Conservation (phyloP, 2,113 vertebrate genomes). For the Barbus barbus region DNA sequence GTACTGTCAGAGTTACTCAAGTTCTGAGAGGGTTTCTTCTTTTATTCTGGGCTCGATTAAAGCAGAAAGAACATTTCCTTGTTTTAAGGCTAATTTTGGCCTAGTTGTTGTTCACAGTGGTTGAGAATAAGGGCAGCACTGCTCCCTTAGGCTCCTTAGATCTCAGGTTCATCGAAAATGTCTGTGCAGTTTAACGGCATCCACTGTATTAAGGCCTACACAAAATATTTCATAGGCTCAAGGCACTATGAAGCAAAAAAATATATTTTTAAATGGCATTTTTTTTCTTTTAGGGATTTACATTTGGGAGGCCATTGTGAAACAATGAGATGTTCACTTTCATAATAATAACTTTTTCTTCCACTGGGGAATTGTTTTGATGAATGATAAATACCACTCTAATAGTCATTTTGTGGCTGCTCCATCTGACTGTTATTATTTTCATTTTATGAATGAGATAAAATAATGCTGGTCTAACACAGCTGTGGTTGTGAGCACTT, state of each 20-base stretch:
- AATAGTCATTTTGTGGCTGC: neutral
- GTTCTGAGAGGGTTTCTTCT: neutral
- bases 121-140: conserved; percentile 42
- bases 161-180: conserved; percentile 29
- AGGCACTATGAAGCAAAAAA: neutral
- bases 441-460: no score
- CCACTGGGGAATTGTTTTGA: neutral
- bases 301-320: neutral
- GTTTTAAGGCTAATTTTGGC: conserved; percentile 42
- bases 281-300: neutral
- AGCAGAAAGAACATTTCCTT: conserved; percentile 31
- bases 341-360: neutral
- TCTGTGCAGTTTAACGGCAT: neutral
- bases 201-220: neutral
- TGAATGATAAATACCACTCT: neutral
- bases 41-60: neutral
- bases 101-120: conserved; percentile 49
- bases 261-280: neutral
- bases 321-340: neutral
- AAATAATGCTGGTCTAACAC: no score
- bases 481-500: no score
- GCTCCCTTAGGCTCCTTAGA: conserved; percentile 37
- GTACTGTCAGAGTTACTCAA: neutral
- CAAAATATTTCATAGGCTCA: neutral
- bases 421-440: no score